Conservation (phyloP, 2,113 vertebrate species). For the Burhinus bistriatus region DNA sequence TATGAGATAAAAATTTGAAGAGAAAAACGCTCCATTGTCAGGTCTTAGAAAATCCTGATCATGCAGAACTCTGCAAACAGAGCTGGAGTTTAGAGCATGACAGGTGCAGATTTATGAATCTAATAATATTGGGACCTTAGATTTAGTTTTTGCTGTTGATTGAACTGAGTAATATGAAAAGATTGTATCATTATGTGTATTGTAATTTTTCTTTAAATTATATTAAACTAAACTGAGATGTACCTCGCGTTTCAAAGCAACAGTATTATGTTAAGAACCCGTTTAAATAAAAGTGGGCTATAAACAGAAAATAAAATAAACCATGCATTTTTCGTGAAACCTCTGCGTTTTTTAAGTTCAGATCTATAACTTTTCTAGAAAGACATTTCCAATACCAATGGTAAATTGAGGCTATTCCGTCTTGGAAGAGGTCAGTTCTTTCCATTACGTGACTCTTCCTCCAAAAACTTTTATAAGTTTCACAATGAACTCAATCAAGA, state of each 20-base stretch:
- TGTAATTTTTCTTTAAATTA: neutral
- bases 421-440: neutral
- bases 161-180: neutral
- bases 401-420: neutral
- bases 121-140: neutral
- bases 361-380: neutral
- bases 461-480: conserved; percentile 28
- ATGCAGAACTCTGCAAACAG: neutral
- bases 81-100: neutral
- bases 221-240: neutral
- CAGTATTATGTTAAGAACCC: neutral
- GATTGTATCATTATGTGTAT: neutral
- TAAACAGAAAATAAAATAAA: neutral
- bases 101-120: neutral
- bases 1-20: neutral
- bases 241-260: neutral
- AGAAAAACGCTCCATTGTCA: neutral
- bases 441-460: neutral
- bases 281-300: neutral
- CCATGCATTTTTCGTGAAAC: neutral
- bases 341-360: neutral
- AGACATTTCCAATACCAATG: neutral
- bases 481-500: neutral
- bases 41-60: neutral
- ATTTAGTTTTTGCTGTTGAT: neutral